phyloP scores from a whole-genome alignment of 2,888 invertebrate species.

The Nycteola revayana region DNA sequence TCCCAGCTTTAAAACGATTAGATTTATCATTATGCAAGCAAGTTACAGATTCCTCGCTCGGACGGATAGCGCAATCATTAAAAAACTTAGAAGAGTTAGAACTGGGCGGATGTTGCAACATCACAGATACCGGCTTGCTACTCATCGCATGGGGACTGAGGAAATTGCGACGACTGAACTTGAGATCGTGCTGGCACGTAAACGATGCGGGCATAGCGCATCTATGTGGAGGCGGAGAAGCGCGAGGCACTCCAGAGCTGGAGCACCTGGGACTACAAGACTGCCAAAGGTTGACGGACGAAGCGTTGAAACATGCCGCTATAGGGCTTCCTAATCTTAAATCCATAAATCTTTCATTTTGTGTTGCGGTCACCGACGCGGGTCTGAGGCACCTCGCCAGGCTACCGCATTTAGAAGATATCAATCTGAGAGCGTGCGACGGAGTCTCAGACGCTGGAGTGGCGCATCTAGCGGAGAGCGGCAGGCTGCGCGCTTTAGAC shows the following conservation, averaged over 20 bases:
- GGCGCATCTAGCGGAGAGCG: constrained; percentile 95
- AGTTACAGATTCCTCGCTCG: constrained; percentile 94
- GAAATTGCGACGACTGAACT: constrained; percentile 91
- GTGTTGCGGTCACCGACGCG: constrained; percentile 96
- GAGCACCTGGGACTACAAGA: constrained; percentile 95
- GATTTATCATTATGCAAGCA: constrained; percentile 97
- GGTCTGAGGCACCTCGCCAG: constrained; percentile 94
- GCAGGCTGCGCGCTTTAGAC: constrained; percentile 91
- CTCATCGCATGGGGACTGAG: constrained; percentile 94
- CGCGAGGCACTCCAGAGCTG: constrained; percentile 90
- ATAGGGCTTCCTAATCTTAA: constrained; percentile 90
- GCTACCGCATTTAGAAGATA: constrained; percentile 90
- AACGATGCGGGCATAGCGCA: constrained; percentile 95
- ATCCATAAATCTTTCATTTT: constrained; percentile 96
- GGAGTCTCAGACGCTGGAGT: constrained; percentile 96
- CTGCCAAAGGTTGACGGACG: constrained; percentile 96
- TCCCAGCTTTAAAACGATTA: constrained; percentile 89
- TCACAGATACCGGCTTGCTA: constrained; percentile 93
- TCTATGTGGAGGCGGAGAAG: constrained; percentile 88
- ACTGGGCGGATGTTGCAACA: constrained; percentile 94
- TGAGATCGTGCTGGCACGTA: constrained; percentile 96
- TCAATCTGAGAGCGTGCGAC: constrained; percentile 96
- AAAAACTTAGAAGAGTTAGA: constrained; percentile 94
- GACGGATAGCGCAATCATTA: constrained; percentile 91
- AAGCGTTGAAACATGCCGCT: constrained; percentile 92